Evolutionary conservation across 2,888 invertebrate genomes (phyloP).

Genomic region (Oxystoma pomonae): DNA sequence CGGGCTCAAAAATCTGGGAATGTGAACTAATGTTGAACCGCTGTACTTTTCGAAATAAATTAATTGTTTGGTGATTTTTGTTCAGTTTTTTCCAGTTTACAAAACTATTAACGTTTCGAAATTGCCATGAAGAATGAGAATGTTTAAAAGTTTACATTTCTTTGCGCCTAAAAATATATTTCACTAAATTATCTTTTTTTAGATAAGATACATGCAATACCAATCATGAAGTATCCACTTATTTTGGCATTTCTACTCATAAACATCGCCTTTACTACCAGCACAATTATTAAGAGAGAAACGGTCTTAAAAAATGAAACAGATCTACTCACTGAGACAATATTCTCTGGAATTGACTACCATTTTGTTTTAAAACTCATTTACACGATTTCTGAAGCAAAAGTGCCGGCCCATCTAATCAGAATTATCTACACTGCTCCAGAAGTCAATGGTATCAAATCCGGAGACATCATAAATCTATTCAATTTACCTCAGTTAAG

Average conservation of each 20-base stretch:
- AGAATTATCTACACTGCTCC: conserved; percentile 13
- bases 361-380: conserved; percentile 9
- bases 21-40: too few species aligned
- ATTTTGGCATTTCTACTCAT: neutral
- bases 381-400: conserved; percentile 14
- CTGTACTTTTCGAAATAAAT: too few species aligned
- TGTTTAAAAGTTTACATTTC: too few species aligned
- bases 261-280: neutral
- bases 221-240: neutral
- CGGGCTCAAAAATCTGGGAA: too few species aligned
- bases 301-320: neutral
- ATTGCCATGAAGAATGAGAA: too few species aligned
- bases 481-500: conserved; percentile 6
- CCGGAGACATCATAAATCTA: conserved; percentile 12
- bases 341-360: neutral
- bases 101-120: too few species aligned
- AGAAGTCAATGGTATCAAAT: conserved; percentile 6
- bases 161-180: too few species aligned
- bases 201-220: too few species aligned
- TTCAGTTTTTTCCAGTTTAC: too few species aligned
- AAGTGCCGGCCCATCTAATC: conserved; percentile 17
- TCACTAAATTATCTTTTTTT: too few species aligned
- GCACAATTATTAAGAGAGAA: too few species aligned
- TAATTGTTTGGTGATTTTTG: too few species aligned
- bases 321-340: neutral